These are phyloP conservation scores for Parotocinclus haroldoi DNA, from an alignment of 2,797 vertebrate genomes.

Conservation along the genomic window DNA sequence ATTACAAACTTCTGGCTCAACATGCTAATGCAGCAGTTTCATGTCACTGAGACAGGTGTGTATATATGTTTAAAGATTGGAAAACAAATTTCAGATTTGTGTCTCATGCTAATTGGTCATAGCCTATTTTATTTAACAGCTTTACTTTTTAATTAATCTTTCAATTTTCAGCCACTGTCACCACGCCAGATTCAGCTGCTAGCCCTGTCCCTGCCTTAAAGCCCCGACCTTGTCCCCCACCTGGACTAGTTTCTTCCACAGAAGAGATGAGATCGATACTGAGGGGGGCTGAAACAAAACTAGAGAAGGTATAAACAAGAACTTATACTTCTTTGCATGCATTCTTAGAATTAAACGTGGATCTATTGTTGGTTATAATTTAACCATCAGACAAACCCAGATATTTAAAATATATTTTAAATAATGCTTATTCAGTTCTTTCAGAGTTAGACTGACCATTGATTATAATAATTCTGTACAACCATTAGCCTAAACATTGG, in stretches of 20 bases:
- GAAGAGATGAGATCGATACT: conserved; percentile 61
- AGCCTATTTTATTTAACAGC: background rate
- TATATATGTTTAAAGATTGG: conserved; percentile 18
- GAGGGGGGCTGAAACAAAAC: conserved; percentile 62
- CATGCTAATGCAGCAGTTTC: conserved; percentile 73
- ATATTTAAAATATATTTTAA: background rate
- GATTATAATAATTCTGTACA: conserved; percentile 6
- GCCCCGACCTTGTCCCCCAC: conserved; percentile 63
- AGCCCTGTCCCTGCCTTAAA: conserved; percentile 46
- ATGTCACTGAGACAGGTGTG: conserved; percentile 68
- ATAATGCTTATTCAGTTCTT: background rate
- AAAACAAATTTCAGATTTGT: background rate
- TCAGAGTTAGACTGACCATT: too few species aligned
- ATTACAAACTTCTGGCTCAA: conserved; percentile 73
- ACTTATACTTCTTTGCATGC: too few species aligned
- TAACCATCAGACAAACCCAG: conserved; percentile 13
- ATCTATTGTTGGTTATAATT: conserved; percentile 6
- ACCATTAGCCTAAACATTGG: background rate
- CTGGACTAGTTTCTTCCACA: conserved; percentile 64
- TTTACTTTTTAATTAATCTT: conserved; percentile 5
- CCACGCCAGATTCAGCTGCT: conserved; percentile 46
- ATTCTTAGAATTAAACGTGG: conserved; percentile 24
- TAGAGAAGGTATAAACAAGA: conserved; percentile 65
- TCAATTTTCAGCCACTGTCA: conserved; percentile 45
- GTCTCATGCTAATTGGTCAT: background rate